Conservation (phyloP, 2,113 vertebrate species). For the Laterallus jamaicensis region DNA sequence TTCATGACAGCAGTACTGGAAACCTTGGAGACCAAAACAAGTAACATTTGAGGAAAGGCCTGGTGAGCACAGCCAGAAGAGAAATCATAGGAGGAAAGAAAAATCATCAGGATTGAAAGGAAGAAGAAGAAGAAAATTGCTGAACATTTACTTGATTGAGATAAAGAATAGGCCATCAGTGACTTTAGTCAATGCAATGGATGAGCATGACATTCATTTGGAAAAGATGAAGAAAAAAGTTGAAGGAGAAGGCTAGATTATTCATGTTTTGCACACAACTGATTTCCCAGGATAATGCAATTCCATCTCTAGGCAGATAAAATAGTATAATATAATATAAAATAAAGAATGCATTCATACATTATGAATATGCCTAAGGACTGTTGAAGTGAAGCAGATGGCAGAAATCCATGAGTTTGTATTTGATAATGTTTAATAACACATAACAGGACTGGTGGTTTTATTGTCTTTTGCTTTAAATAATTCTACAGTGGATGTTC, state of each 20-base stretch:
- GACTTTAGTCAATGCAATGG: background rate
- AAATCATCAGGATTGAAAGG: background rate
- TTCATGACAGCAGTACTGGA: background rate
- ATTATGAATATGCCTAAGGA: background rate
- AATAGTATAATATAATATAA: background rate
- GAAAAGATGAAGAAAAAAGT: background rate
- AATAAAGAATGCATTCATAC: background rate
- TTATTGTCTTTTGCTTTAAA: background rate
- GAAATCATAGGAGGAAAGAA: background rate
- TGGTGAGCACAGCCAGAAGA: background rate
- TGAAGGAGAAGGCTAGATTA: background rate
- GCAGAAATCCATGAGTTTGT: background rate
- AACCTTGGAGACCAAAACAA: background rate
- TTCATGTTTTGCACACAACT: background rate
- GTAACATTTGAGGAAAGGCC: background rate
- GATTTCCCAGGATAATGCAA: background rate
- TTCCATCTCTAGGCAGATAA: background rate
- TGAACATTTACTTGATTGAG: background rate
- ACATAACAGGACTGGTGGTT: background rate
- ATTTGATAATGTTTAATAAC: background rate
- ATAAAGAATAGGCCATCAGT: background rate
- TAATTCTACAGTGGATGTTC: background rate
- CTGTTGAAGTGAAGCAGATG: background rate
- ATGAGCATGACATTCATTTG: background rate
- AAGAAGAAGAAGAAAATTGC: background rate